Base-by-base conservation (phyloP, 2,888 invertebrate species). In the Erynnis tages region DNA sequence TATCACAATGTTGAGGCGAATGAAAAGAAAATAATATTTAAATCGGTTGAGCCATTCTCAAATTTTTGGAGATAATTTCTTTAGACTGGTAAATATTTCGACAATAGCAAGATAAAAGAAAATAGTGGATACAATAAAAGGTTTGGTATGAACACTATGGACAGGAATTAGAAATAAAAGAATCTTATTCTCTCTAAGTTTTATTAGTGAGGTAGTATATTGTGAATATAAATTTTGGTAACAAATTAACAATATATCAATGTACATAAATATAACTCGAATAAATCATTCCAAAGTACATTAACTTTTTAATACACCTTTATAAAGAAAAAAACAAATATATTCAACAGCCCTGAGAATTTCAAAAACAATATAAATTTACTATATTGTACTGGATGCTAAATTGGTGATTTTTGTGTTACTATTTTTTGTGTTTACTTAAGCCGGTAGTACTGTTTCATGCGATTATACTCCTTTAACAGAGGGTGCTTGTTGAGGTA, bases 401-500 rank as follows among this genome's bases (percentile, higher is more conserved):
- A n/a, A n/a, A n/a, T n/a, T n/a, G n/a, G n/a, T n/a, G n/a, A n/a
- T n/a, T n/a, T n/a, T n/a, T n/a, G n/a, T n/a, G n/a, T n/a, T n/a
- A n/a, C n/a, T n/a, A n/a, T 27, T 27, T 27, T 8, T 8, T 27
- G 2, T 8, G 10, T 8, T 53, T 58, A 66, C 49, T 65, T 68
- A 4, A 56, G 56, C 38, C 64, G 66, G 53, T 74, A 64, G 43
- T 72, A 67, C 38, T 71, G 65, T 14, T 60, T 68, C 38, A 63
- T 29, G 0, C 67, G 70, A 27, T 74, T 79, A 54, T 73, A 86
- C 14, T 88, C 89, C 38, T 62, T 74, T 1, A 89, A 67, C 14
- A 88, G 56, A 0, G 86, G 88, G 54, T 89, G 89, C 30, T 80
- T 82, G 43, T 79, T 76, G 37, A 89, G 60, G 19, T 83, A 81